These are phyloP conservation scores for Caenorhabditis sp. DNA, from an alignment of 2,888 invertebrate genomes.

Conservation along the genomic window DNA sequence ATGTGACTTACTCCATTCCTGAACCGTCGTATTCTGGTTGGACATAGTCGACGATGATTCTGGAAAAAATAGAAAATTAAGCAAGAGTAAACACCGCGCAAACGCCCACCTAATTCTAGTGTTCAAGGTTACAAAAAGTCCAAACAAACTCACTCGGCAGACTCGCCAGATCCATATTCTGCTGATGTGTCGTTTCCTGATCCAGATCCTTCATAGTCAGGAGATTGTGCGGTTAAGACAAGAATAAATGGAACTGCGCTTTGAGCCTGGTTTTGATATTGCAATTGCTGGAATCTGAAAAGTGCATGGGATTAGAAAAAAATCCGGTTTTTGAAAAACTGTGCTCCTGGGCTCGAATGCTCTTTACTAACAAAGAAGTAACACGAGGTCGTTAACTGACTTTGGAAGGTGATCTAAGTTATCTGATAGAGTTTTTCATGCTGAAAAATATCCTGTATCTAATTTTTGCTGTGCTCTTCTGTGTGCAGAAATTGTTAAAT, in stretches of 20 bases:
- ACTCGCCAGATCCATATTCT: neutral
- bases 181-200: neutral
- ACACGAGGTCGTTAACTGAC: too few species aligned
- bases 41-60: neutral
- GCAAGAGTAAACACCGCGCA: too few species aligned
- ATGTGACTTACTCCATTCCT: neutral
- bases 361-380: too few species aligned
- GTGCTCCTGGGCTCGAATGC: too few species aligned
- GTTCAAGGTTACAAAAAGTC: neutral
- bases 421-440: too few species aligned
- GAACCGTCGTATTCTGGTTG: neutral
- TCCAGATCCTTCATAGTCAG: neutral
- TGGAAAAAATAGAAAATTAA: neutral
- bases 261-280: neutral
- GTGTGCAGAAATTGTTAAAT: too few species aligned
- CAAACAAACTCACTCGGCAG: neutral
- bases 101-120: too few species aligned
- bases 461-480: too few species aligned
- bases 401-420: too few species aligned
- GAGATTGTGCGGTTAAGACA: neutral
- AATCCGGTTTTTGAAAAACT: too few species aligned
- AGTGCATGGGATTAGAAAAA: too few species aligned
- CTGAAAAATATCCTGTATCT: too few species aligned
- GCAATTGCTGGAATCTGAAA: neutral
- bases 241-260: neutral